Base-by-base conservation (phyloP, 2,888 invertebrate species). In the Eupithecia dodoneata region DNA sequence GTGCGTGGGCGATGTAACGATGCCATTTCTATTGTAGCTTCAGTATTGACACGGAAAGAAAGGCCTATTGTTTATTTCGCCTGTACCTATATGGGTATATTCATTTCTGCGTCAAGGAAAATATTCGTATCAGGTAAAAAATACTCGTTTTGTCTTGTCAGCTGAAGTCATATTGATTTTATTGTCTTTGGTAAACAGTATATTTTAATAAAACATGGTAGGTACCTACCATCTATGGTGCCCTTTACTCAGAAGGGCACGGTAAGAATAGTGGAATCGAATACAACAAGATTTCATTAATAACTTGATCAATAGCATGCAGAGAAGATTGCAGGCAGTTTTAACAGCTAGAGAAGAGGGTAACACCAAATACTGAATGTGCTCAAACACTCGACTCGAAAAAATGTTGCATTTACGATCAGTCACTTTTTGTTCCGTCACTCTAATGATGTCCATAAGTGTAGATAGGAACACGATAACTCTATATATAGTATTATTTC, bases 1-100 rank as follows among this genome's bases (percentile, higher is more conserved):
- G 78, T 79, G 77, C 73, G 76, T 72, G 67, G 79, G 73, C 55
- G 73, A 66, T 73, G 74, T 73, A 78, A 77, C 75, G 70, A 73
- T 76, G 72, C 45, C 45, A 70, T 70, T 70, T 70, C 70, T 47
- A 49, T 70, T 49, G 70, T 30, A 30, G 45, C 47, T 18, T 45
- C 45, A 5, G 47, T 70, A 70, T 70, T 70, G 70, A 70, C 30
- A 47, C 12, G 30, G 18, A 45, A 47, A 30, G 70, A 30, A 70
- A 70, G 30, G 70, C 70, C 70, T 70, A 7, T 63, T 63, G 63
- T 69, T 45, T 70, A 70, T 70, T 4, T 70, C 30, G 47, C 30
- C 12, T 47, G n/a, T n/a, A 18, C 7, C 18, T n/a, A 45, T 30
- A 30, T 30, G 30, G 42, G 42, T 55, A n/a, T 6, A 41, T 66